Evolutionary conservation across 2,113 vertebrate genomes (phyloP).

Genomic region (Erythrocercus mccallii): DNA sequence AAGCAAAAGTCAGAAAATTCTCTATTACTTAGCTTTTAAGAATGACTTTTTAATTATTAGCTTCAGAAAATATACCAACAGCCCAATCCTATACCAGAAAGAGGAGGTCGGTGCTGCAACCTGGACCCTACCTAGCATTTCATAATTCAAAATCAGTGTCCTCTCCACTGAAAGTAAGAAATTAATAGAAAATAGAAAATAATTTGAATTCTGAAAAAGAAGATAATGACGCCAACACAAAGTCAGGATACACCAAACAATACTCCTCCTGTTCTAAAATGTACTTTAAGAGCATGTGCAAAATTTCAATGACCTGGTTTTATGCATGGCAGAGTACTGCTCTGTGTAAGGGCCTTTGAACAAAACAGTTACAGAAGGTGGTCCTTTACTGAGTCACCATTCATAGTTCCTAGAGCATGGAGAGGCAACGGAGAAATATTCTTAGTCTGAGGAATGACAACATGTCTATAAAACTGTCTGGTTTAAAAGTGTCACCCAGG

Average conservation of each 20-base stretch:
- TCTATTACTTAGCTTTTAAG: not conserved
- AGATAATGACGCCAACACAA: not conserved
- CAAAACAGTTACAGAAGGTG: not conserved
- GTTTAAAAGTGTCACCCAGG: not conserved
- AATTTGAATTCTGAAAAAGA: not conserved
- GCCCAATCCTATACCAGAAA: not conserved
- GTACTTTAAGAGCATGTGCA: not conserved
- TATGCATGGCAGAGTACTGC: not conserved
- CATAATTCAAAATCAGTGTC: not conserved
- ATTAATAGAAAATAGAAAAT: not conserved
- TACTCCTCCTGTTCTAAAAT: not conserved
- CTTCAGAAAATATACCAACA: not conserved
- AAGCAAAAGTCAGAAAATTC: not conserved
- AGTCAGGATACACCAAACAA: not conserved
- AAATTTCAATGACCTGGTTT: not conserved
- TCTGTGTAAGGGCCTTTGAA: not conserved
- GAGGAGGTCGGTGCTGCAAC: not conserved
- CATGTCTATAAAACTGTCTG: conserved; percentile 38
- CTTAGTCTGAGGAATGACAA: conserved; percentile 20
- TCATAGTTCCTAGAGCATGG: not conserved
- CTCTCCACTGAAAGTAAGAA: not conserved
- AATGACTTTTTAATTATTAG: too few relatives aligned
- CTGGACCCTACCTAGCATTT: not conserved
- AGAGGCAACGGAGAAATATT: not conserved
- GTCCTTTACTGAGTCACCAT: not conserved